phyloP scores from a whole-genome alignment of 2,888 invertebrate genomes.

The Pterobdella sp. region DNA sequence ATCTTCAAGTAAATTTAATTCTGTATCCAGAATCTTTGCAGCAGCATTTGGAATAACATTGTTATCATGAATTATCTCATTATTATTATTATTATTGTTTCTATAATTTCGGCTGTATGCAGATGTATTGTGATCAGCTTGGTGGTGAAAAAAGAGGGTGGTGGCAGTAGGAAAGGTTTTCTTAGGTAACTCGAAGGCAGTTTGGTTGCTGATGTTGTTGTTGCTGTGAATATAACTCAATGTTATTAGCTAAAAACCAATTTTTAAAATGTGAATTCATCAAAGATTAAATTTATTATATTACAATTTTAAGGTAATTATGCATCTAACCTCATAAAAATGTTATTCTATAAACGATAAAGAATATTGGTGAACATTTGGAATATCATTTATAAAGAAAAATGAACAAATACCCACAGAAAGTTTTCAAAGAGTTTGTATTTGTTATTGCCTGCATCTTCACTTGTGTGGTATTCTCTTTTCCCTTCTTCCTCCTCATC shows the following conservation, averaged over 20 bases:
- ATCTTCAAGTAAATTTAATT: no score
- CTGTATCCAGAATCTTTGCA: no score
- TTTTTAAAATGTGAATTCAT: no score
- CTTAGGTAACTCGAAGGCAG: not conserved
- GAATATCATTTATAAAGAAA: not conserved
- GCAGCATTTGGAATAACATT: no score
- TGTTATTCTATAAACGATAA: no score
- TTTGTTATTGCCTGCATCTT: not conserved
- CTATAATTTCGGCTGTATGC: not conserved
- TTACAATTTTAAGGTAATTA: no score
- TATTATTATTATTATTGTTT: constrained; percentile 8
- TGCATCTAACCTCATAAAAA: no score
- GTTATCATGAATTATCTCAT: not conserved
- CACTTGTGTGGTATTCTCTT: not conserved
- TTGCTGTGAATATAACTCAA: not conserved
- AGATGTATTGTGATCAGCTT: not conserved
- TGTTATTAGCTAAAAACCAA: no score
- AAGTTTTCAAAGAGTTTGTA: not conserved
- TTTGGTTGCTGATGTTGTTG: not conserved
- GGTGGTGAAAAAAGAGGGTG: not conserved
- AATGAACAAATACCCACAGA: not conserved
- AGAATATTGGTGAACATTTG: not conserved
- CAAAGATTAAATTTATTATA: no score
- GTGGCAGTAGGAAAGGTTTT: not conserved
- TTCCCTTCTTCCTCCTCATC: constrained; percentile 48